Evolutionary conservation across 1,140 invertebrate species (phyloP).

Genomic region (Stratiolaelaps scimitus): DNA sequence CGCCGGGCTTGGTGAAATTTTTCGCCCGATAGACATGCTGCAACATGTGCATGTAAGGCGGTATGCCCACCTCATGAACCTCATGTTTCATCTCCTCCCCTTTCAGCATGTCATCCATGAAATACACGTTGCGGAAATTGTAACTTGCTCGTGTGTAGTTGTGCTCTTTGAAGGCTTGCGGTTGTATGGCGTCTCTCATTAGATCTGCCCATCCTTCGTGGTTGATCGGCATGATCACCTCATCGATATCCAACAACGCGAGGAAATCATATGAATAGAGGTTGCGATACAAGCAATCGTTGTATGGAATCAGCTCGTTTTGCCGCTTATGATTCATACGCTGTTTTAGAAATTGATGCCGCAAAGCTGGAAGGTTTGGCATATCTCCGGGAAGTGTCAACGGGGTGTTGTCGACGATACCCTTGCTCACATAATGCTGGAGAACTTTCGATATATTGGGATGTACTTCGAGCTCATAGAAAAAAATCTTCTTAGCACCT

Average conservation of each 20-base stretch:
- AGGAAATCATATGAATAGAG: conserved; percentile 80
- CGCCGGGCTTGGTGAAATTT: conserved; percentile 82
- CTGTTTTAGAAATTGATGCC: conserved; percentile 74
- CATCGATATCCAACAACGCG: conserved; percentile 78
- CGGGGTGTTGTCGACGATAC: conserved; percentile 66
- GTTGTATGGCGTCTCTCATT: conserved; percentile 54
- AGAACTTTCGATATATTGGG: conserved; percentile 79
- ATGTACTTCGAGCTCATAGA: conserved; percentile 79
- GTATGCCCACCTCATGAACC: conserved; percentile 49
- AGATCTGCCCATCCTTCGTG: conserved; percentile 60
- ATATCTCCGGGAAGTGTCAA: conserved; percentile 77
- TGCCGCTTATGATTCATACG: conserved; percentile 78
- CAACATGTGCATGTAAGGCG: conserved; percentile 81
- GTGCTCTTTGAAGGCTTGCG: conserved; percentile 46
- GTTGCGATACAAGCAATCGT: conserved; percentile 88
- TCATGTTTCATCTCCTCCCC: conserved; percentile 37
- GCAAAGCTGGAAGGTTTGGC: conserved; percentile 71
- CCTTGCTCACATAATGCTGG: conserved; percentile 59
- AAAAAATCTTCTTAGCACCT: conserved; percentile 80
- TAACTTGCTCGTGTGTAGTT: conserved; percentile 67
- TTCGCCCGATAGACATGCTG: conserved; percentile 77
- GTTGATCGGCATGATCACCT: conserved; percentile 81
- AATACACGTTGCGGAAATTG: conserved; percentile 86
- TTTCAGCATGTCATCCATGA: conserved; percentile 66
- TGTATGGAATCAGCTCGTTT: conserved; percentile 90